Evolutionary conservation across 2,888 invertebrate species (phyloP).

Genomic region (Archips crataeganus): DNA sequence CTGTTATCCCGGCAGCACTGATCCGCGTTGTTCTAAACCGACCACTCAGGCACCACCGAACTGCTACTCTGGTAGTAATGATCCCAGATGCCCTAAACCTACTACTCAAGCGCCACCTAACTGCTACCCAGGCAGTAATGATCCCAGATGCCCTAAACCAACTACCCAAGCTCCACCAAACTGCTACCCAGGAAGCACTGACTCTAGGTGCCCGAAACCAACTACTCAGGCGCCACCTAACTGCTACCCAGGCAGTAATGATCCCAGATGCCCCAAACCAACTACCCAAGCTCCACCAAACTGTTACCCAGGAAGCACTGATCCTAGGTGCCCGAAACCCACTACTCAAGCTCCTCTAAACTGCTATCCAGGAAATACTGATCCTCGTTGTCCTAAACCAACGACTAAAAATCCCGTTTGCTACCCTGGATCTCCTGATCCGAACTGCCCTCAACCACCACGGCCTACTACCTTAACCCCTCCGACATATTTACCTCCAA

Average conservation of each 20-base stretch:
- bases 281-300: constrained; percentile 44
- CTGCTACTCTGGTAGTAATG: constrained; percentile 51
- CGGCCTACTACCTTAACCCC: constrained; percentile 32
- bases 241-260: constrained; percentile 56
- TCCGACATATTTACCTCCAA: constrained; percentile 29
- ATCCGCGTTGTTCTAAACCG: constrained; percentile 53
- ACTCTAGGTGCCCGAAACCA: constrained; percentile 49
- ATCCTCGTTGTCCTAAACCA: constrained; percentile 52
- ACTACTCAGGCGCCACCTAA: constrained; percentile 50
- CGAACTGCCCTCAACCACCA: constrained; percentile 51
- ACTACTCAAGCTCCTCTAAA: constrained; percentile 47
- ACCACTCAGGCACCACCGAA: constrained; percentile 42
- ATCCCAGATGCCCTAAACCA: constrained; percentile 59
- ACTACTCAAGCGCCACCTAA: constrained; percentile 34
- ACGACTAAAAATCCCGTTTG: constrained; percentile 45
- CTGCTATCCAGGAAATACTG: constrained; percentile 45
- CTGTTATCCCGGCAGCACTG: constrained; percentile 48
- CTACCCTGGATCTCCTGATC: constrained; percentile 53
- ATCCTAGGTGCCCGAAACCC: constrained; percentile 51
- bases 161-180: constrained; percentile 44
- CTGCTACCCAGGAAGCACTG: constrained; percentile 54
- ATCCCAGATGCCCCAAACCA: constrained; percentile 53
- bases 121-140: constrained; percentile 54
- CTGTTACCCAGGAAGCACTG: constrained; percentile 56
- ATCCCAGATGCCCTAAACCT: constrained; percentile 9